phyloP scores from a whole-genome alignment of 1,140 invertebrate genomes.

The Drosophila parvula region DNA sequence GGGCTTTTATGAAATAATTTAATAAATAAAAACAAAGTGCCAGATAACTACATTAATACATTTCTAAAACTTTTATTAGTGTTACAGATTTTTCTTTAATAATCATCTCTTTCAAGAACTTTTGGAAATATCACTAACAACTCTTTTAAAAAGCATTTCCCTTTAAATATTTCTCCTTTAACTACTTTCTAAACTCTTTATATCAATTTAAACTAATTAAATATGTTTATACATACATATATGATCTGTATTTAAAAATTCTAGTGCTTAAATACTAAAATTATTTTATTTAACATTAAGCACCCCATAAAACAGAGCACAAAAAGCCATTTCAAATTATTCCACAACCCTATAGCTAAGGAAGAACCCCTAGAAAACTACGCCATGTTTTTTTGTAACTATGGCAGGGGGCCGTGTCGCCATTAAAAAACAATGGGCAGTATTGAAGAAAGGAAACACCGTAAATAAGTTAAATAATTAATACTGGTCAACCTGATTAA shows the following conservation, averaged over 20 bases:
- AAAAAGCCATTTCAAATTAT: neutral
- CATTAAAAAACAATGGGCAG: slow-evolving; percentile 16
- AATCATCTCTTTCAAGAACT: too few relatives aligned
- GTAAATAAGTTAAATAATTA: neutral
- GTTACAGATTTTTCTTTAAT: too few relatives aligned
- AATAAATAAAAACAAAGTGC: too few relatives aligned
- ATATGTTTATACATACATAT: too few relatives aligned
- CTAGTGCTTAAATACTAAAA: neutral
- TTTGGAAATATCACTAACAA: too few relatives aligned
- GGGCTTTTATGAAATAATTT: too few relatives aligned
- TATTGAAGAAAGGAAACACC: neutral
- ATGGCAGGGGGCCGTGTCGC: slow-evolving; percentile 21
- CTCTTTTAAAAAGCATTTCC: too few relatives aligned
- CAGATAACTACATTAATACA: too few relatives aligned
- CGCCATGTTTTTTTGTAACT: slow-evolving; percentile 38
- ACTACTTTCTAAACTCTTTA: neutral
- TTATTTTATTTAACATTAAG: too few relatives aligned
- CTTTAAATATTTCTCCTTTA: neutral
- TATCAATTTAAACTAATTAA: neutral
- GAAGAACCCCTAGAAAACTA: slow-evolving; percentile 24
- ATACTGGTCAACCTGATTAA: neutral
- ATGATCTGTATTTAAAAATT: neutral
- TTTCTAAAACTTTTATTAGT: too few relatives aligned
- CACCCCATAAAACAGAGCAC: neutral
- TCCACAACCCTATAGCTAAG: neutral